phyloP scores from a whole-genome alignment of 1,140 invertebrate species.

The Antheraea mylitta region DNA sequence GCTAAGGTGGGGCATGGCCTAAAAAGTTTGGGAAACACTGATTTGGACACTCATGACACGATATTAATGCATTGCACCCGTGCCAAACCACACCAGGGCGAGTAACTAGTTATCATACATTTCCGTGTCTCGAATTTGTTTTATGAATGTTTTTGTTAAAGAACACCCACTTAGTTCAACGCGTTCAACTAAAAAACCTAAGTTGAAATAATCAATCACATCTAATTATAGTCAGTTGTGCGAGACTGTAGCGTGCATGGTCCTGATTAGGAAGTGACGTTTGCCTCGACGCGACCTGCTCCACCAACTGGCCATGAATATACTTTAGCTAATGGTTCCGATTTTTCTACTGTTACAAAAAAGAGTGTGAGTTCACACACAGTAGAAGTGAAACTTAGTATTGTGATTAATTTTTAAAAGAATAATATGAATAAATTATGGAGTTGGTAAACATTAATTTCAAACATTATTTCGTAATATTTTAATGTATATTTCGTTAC shows the following conservation, averaged over 20 bases:
- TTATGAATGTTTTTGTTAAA: constrained; percentile 18
- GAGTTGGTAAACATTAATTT: too few species aligned
- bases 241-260: constrained; percentile 12
- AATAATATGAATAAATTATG: too few species aligned
- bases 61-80: too few species aligned
- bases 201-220: constrained; percentile 45
- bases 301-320: constrained; percentile 3
- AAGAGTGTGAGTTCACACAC: neutral
- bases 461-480: too few species aligned
- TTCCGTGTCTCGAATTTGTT: constrained; percentile 13
- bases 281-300: neutral
- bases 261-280: constrained; percentile 19
- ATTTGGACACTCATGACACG: too few species aligned
- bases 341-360: constrained; percentile 2
- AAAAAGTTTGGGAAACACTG: too few species aligned
- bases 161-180: constrained; percentile 25
- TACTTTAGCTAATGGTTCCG: constrained; percentile 7
- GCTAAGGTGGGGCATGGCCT: too few species aligned
- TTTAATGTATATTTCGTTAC: too few species aligned
- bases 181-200: constrained; percentile 24
- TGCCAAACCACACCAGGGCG: too few species aligned
- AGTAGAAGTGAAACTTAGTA: too few species aligned
- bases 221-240: constrained; percentile 26
- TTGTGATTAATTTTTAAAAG: too few species aligned
- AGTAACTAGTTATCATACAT: neutral